phyloP scores from a whole-genome alignment of 2,888 invertebrate species.

The Thereva nobilitata region DNA sequence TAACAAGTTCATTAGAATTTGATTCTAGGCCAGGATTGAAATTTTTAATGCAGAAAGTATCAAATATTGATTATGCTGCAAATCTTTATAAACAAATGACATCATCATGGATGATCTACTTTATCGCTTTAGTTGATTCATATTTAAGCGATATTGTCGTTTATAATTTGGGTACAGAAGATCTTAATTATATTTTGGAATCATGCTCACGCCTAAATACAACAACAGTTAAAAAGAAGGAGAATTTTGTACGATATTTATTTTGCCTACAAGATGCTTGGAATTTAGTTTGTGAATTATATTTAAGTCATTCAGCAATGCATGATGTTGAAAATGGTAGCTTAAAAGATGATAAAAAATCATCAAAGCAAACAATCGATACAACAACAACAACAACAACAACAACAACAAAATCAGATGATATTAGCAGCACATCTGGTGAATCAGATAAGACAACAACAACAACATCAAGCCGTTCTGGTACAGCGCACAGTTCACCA shows the following conservation, averaged over 20 bases:
- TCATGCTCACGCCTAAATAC: conserved; percentile 64
- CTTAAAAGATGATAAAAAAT: conserved; percentile 43
- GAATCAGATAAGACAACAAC: conserved; percentile 39
- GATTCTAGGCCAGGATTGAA: conserved; percentile 90
- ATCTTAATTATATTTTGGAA: conserved; percentile 67
- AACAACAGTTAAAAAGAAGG: conserved; percentile 60
- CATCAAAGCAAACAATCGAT: neutral
- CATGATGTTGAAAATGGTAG: conserved; percentile 55
- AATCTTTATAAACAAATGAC: conserved; percentile 92
- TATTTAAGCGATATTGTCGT: conserved; percentile 73
- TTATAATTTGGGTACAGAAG: conserved; percentile 66
- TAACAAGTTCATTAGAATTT: conserved; percentile 81
- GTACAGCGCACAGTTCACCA: conserved; percentile 47
- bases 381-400: conserved; percentile 24
- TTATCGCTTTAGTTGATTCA: conserved; percentile 83
- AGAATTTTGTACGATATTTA: conserved; percentile 64
- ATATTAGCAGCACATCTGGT: conserved; percentile 12
- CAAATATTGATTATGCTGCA: conserved; percentile 81
- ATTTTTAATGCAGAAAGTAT: conserved; percentile 91
- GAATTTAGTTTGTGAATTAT: conserved; percentile 65
- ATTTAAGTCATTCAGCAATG: conserved; percentile 59
- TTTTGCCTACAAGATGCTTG: conserved; percentile 67
- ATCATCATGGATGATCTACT: conserved; percentile 87
- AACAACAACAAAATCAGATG: conserved; percentile 40
- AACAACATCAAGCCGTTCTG: conserved; percentile 37